Evolutionary conservation across 2,113 vertebrate species (phyloP).

Genomic region (Lagopus muta): DNA sequence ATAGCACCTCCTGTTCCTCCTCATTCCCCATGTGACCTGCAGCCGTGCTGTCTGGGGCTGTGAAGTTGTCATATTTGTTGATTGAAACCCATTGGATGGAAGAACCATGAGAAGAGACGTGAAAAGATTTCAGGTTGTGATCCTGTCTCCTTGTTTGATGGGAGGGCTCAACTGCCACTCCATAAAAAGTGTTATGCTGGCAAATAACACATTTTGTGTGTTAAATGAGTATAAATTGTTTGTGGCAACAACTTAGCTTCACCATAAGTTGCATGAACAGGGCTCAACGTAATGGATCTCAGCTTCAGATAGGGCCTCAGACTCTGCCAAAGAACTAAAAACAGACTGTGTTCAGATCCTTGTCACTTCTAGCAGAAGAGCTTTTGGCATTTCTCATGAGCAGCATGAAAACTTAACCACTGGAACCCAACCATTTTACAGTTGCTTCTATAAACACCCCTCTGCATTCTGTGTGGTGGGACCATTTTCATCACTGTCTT

Average conservation of each 20-base stretch:
- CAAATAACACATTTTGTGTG: neutral
- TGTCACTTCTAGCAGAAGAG: neutral
- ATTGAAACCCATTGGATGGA: neutral
- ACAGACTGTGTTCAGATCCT: neutral
- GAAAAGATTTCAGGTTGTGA: neutral
- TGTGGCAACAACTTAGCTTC: neutral
- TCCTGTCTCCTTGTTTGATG: neutral
- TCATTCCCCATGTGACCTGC: neutral
- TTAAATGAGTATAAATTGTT: neutral
- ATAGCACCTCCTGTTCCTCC: conserved; percentile 28
- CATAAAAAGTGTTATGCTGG: rapidly evolving
- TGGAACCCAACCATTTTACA: neutral
- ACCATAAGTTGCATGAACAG: rapidly evolving
- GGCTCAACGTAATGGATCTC: neutral
- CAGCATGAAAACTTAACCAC: neutral
- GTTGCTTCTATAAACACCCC: neutral
- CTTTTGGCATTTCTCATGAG: neutral
- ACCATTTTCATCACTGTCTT: neutral
- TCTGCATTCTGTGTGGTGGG: neutral
- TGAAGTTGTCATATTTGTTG: neutral
- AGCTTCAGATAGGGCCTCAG: neutral
- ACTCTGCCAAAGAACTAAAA: neutral
- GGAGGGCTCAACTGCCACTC: neutral
- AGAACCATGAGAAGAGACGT: neutral
- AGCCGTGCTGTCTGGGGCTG: neutral